Evolutionary conservation across 2,113 vertebrate species (phyloP).

Genomic region (Sporophila hypoxantha): DNA sequence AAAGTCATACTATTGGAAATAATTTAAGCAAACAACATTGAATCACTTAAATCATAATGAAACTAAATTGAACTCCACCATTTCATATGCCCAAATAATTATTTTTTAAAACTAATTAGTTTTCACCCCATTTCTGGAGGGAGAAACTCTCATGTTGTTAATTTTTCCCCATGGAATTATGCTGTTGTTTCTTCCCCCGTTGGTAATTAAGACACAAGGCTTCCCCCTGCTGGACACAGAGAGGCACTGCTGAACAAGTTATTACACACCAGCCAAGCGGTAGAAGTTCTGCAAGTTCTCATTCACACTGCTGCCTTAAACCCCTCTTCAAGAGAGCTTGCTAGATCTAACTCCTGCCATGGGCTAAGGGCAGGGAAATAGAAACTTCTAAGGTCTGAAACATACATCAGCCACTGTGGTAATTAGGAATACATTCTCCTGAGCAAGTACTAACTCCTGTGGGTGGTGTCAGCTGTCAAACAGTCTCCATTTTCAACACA

Average conservation of each 20-base stretch:
- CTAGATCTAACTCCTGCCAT: neutral
- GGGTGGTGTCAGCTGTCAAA: neutral
- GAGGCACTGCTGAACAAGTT: neutral
- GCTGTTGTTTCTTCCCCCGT: neutral
- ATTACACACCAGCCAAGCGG: fast-evolving
- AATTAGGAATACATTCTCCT: neutral
- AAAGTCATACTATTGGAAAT: neutral
- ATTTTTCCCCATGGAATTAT: neutral
- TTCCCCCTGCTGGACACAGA: neutral
- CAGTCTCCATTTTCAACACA: neutral
- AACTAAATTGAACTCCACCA: neutral
- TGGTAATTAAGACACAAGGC: neutral
- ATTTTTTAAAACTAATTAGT: neutral
- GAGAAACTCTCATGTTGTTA: neutral
- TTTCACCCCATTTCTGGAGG: neutral
- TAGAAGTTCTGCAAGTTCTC: neutral
- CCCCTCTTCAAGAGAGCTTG: neutral
- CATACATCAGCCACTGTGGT: neutral
- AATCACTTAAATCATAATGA: neutral
- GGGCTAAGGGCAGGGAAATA: neutral
- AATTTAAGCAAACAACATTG: neutral
- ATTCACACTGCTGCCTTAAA: neutral
- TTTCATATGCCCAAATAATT: neutral
- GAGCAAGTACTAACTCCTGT: neutral
- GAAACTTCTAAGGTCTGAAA: neutral